Base-by-base conservation (phyloP, 2,888 invertebrate genomes). In the Phengaris arion region DNA sequence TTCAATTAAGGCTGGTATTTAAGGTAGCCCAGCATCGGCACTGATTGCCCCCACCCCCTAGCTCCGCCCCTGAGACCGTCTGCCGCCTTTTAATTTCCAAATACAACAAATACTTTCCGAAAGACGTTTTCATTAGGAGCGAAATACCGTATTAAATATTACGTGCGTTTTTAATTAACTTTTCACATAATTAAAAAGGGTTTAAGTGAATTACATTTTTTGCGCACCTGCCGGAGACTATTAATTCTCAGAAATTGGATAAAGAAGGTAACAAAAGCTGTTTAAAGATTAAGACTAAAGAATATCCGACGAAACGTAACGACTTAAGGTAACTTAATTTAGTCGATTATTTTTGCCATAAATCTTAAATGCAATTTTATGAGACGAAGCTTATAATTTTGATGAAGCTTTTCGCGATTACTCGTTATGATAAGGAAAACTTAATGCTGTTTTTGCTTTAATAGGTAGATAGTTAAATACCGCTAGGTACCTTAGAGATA, bases 1-100 rank as follows among this genome's bases (percentile, higher is more conserved):
- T 92, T 91, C 93, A 93, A 93, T 93, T 93, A 93, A 91, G 90
- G 87, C 86, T 91, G 92, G 92, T 91, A 93, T 93, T 93, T 93
- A 93, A 93, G 91, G 92, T 79, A 87, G 88, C 90, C 86, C 86
- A 86, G 86, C 86, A 89, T 87, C 87, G 86, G 85, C 89, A 86
- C 89, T 91, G 93, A 93, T 93, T 93, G 91, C 89, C 84, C 82
- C 85, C 85, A 81, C 85, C 83, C 83, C 83, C 83, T 81, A 12
- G 64, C 64, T 45, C 77, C 86, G 83, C 78, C 87, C 78, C 81
- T 87, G 86, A 89, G 89, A 86, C 87, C 84, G 85, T 85, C 85
- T 87, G 87, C 86, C 79, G 86, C 86, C 90, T 89, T 92, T 92
- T 91, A 91, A 93, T 92, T 92, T 91, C 89, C 89, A 86, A 92